Base-by-base conservation (phyloP, 2,113 vertebrate genomes). In the Alosa alosa region DNA sequence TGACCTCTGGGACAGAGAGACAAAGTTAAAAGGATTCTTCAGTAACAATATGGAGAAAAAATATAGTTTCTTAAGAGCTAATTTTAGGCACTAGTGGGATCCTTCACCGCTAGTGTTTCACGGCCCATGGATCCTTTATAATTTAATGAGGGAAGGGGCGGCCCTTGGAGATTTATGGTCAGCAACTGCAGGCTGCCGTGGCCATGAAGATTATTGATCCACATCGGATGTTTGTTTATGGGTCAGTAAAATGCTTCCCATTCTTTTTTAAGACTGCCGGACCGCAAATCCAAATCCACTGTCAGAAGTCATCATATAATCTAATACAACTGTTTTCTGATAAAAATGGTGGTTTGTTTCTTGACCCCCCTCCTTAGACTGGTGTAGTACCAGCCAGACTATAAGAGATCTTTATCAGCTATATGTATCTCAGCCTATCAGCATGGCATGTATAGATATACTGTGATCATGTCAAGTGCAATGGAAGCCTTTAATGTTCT, bases 21-120 rank as follows among this genome's bases (percentile, higher is more conserved):
- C 85, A 92, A 89, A 86, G 91, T 92, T 94, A 92, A 95, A 95
- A 94, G 93, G 93, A 92, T 94, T 95, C 89, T 91, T 85, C 89
- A 93, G 93, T 93, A 94, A 94, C 90, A 94, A 92, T 92, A 88
- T 86, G 89, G 82, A 91, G 57, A 83, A 13, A 82, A 68, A 87
- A 87, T 64, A 84, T 88, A 72, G 78, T 93, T 93, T 94, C 92
- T 93, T 91, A 88, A 87, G 85, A 83, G 50, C 92, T 95, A 94
- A 95, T 94, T 95, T 95, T 95, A 95, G 94, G 85, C 84, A 64
- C 90, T 83, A 68, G 82, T 85, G 89, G 88, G 89, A 92, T 91
- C 90, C 92, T 89, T 91, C 78, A 52, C 88, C n/a, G 46, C 90
- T 88, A 87, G 90, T 89, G 92, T 93, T 94, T 94, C 93, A 94